Evolutionary conservation across 2,797 vertebrate species (phyloP).

Genomic region (Emys orbicularis): DNA sequence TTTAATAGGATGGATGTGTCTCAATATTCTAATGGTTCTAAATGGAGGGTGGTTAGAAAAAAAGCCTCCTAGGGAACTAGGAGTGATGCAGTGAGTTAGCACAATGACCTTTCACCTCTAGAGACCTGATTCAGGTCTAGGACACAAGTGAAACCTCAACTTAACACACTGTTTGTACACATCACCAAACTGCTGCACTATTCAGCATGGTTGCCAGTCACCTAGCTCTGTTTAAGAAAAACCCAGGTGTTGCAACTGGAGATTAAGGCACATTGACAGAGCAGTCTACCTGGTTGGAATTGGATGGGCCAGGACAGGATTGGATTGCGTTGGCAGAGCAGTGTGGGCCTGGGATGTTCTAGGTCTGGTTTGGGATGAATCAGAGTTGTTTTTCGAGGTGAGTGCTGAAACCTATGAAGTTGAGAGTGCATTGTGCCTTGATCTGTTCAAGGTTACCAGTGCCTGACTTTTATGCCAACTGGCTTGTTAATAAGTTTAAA

Average conservation of each 20-base stretch:
- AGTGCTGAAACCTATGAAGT: not conserved
- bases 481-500: not conserved
- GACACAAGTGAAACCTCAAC: not conserved
- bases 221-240: not conserved
- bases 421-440: not conserved
- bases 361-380: not conserved
- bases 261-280: not conserved
- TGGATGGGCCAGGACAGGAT: not conserved
- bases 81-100: not conserved
- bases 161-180: not conserved
- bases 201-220: not conserved
- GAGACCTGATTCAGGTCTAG: not conserved
- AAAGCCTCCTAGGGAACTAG: not conserved
- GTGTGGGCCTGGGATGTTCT: not conserved
- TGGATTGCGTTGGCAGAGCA: not conserved
- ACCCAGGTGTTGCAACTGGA: accelerated
- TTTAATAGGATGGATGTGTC: not conserved
- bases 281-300: accelerated
- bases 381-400: not conserved
- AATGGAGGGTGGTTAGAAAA: not conserved
- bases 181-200: not conserved
- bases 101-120: not conserved
- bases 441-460: not conserved
- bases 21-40: not conserved
- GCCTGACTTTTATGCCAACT: not conserved